Base-by-base conservation (phyloP, 1,140 invertebrate species). In the Dinothrombium tinctorium region DNA sequence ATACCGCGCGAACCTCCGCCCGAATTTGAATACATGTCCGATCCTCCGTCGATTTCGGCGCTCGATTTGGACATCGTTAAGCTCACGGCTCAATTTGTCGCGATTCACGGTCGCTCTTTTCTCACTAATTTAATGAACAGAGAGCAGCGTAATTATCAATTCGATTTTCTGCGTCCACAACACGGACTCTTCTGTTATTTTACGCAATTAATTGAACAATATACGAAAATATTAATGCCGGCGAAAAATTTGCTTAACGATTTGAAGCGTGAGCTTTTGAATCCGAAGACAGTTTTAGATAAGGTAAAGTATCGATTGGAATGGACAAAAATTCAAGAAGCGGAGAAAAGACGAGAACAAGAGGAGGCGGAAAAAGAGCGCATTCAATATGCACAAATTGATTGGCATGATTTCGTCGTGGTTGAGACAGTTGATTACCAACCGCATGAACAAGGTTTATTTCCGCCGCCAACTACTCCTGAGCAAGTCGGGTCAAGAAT, bases 391-490 rank as follows among this genome's bases (percentile, higher is more conserved):
- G 83, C 86, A 3, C 82, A 89, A 53, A 95, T 99, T 49, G 94
- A 99, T 57, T 99, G 94, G 94, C 94, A 99, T 56, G 90, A 98
- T 61, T 99, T 99, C 65, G 90, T 98, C 2, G 89, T 99, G 0
- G 94, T 99, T 0, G 92, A 99, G 60, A 98, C 90, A 0, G 90
- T 99, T 0, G 94, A 99, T 59, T 99, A 96, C 59, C 84, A 95
- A 49, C 78, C 82, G 1, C 84, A 83, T 53, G 92, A 99, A 62
- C 73, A 76, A 9, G 87, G 61, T 12, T 57, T 63, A 56, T 89
- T 92, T 53, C 90, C 87, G 15, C 82, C 89, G 6, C 90, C 90
- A 0, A 98, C 90, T 0, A 95, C 82, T 22, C 86, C 90, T 0
- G 76, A 86, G 48, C 86, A 95, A 63, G 90, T 98, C 2, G 90